These are phyloP conservation scores for Rosalia funebris DNA, from an alignment of 2,888 invertebrate genomes.

Conservation along the genomic window DNA sequence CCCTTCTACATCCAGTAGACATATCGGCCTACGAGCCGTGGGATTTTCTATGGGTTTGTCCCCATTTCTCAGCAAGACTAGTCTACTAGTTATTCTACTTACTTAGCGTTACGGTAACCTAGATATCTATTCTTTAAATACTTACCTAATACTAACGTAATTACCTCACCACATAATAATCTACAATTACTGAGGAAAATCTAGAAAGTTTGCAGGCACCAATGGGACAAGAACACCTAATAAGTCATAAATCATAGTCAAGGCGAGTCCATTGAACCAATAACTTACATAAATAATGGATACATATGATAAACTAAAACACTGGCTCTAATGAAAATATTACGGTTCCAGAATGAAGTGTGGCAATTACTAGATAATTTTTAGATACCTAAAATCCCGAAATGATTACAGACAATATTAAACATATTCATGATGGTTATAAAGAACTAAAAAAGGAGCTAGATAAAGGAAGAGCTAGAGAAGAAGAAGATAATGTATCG, in stretches of 20 bases:
- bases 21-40: too few relatives aligned
- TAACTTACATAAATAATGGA: constrained; percentile 1
- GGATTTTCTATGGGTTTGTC: too few relatives aligned
- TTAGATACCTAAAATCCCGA: constrained; percentile 10
- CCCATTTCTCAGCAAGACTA: too few relatives aligned
- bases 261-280: not conserved
- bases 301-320: constrained; percentile 1
- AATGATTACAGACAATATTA: constrained; percentile 8
- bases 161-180: not conserved
- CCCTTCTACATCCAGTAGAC: too few relatives aligned
- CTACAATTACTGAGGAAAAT: not conserved
- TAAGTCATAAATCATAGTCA: not conserved
- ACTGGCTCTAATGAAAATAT: constrained; percentile 9
- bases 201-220: not conserved
- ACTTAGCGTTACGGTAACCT: too few relatives aligned
- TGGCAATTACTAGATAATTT: not conserved
- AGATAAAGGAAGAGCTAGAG: too few relatives aligned
- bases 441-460: constrained; percentile 16
- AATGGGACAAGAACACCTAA: not conserved
- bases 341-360: not conserved
- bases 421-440: constrained; percentile 20
- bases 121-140: too few relatives aligned
- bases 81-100: too few relatives aligned
- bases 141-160: too few relatives aligned
- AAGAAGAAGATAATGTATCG: constrained; percentile 26